These are phyloP conservation scores for Pedionomus torquatus DNA, from an alignment of 2,113 vertebrate genomes.

Conservation along the genomic window DNA sequence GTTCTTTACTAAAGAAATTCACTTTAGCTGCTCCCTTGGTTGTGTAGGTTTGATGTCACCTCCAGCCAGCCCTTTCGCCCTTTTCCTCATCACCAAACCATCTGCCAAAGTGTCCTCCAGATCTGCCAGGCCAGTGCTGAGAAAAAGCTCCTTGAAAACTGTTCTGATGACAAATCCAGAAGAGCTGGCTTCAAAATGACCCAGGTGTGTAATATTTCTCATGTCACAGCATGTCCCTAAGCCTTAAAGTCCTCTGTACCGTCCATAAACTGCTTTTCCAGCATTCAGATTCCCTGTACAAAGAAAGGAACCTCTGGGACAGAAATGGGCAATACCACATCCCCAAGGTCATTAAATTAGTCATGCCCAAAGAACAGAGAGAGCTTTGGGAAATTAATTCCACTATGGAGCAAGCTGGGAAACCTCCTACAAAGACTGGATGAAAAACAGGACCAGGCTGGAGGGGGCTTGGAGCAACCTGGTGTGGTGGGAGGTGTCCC, in stretches of 20 bases:
- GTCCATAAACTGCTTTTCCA: neutral
- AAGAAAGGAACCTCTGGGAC: neutral
- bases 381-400: neutral
- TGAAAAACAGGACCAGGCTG: too few relatives aligned
- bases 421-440: neutral
- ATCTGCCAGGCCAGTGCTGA: neutral
- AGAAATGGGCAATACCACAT: neutral
- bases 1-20: neutral
- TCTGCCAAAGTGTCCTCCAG: neutral
- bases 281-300: neutral
- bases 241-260: neutral
- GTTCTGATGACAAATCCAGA: neutral
- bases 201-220: neutral
- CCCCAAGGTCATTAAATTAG: neutral
- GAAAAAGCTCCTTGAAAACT: neutral
- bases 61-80: neutral
- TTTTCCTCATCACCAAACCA: neutral
- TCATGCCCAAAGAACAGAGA: neutral
- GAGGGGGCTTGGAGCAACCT: too few relatives aligned
- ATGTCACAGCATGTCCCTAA: neutral
- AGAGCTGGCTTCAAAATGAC: neutral
- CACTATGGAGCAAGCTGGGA: neutral
- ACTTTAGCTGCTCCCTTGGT: neutral
- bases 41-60: neutral
- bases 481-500: too few relatives aligned